These are phyloP conservation scores for Hydropotes inermis DNA, from an alignment of 2,113 vertebrate species.

Conservation along the genomic window DNA sequence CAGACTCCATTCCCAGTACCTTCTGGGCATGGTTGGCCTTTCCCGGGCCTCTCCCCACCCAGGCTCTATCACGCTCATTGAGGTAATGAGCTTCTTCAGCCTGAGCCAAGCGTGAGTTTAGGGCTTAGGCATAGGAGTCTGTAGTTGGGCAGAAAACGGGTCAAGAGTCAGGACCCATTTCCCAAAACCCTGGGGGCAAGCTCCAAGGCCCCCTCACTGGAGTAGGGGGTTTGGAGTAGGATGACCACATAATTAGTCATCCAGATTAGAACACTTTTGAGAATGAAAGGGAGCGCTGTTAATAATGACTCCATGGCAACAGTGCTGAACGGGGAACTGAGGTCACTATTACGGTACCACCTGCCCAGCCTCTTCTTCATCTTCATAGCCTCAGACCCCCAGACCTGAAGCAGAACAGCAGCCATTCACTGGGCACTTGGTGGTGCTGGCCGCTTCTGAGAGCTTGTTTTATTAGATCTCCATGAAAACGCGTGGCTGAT, in stretches of 20 bases:
- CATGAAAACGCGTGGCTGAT: not conserved
- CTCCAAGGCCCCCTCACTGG: not conserved
- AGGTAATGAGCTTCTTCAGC: not conserved
- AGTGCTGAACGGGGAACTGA: not conserved
- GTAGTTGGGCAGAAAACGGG: not conserved
- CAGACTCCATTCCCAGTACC: not conserved
- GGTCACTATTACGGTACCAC: not conserved
- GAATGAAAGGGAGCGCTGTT: not conserved
- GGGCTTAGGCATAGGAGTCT: not conserved
- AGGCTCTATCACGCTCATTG: not conserved
- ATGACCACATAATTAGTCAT: not conserved
- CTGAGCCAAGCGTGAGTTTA: not conserved
- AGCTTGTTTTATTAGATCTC: not conserved
- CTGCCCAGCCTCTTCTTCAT: too few relatives aligned
- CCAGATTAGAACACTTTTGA: not conserved
- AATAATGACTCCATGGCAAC: not conserved
- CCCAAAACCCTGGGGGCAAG: fast-evolving
- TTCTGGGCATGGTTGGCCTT: not conserved
- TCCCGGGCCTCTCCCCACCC: not conserved
- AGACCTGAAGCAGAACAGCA: not conserved
- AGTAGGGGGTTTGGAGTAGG: not conserved
- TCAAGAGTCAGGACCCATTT: not conserved
- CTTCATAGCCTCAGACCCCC: not conserved
- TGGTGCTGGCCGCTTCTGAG: not conserved
- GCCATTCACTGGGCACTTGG: not conserved